These are phyloP conservation scores for Mayetiola destructor DNA, from an alignment of 2,888 invertebrate genomes.

Conservation along the genomic window DNA sequence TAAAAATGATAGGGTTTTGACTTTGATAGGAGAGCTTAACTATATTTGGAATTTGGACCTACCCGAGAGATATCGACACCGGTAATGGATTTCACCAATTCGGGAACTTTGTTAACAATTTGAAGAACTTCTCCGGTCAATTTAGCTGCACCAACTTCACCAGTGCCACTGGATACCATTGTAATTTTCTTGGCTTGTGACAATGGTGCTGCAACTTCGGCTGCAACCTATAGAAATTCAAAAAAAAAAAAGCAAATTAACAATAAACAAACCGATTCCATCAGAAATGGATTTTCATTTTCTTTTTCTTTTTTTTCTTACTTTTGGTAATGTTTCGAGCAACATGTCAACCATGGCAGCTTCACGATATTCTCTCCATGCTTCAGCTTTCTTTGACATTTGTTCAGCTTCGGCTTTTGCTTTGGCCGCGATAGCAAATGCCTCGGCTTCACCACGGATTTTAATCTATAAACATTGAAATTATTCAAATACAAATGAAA, in stretches of 20 bases:
- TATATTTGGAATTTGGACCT: conserved; percentile 37
- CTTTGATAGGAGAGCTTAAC: no score
- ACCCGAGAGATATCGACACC: conserved; percentile 89
- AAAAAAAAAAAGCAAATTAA: background rate
- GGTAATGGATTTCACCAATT: conserved; percentile 78
- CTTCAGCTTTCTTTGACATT: conserved; percentile 93
- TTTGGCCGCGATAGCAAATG: conserved; percentile 85
- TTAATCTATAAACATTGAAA: conserved; percentile 34
- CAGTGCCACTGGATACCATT: conserved; percentile 86
- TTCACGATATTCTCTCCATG: conserved; percentile 90
- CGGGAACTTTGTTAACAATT: conserved; percentile 85
- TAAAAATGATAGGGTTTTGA: no score
- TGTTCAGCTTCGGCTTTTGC: conserved; percentile 94
- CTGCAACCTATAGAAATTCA: conserved; percentile 61
- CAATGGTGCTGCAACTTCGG: conserved; percentile 89
- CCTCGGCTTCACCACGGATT: conserved; percentile 79
- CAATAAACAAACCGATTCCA: background rate
- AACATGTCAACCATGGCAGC: conserved; percentile 96
- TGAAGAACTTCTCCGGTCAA: conserved; percentile 85
- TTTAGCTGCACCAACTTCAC: conserved; percentile 87
- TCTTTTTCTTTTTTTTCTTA: conserved; percentile 29
- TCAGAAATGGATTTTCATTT: background rate
- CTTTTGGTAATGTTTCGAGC: conserved; percentile 87
- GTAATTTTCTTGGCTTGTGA: conserved; percentile 90
- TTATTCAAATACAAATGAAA: background rate